Percentiles rank a stretch among this genome's conserved stretches.
These are phyloP conservation scores for Reinhardtius hippoglossoides DNA, from an alignment of 2,113 vertebrate genomes.

Conservation along the genomic window DNA sequence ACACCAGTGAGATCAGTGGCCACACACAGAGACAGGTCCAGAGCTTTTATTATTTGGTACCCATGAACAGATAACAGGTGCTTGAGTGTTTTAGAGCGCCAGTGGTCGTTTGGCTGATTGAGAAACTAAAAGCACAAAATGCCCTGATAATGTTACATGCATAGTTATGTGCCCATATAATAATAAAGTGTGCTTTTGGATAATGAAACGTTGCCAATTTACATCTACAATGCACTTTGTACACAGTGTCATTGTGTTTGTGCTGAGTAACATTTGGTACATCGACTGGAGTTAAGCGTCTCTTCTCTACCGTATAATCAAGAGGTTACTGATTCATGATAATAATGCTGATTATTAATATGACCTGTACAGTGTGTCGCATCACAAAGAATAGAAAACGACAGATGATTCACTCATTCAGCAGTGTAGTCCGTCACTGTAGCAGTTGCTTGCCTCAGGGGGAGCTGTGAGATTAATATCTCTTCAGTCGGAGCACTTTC, in stretches of 20 bases:
- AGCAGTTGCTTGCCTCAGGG: constrained; percentile 57
- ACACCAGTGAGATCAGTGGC: constrained; percentile 10
- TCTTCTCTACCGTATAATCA: constrained; percentile 69
- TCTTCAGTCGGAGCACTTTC: constrained; percentile 32
- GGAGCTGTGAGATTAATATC: constrained; percentile 51
- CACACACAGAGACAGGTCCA: constrained; percentile 61
- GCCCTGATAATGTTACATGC: constrained; percentile 83
- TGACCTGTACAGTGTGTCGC: constrained; percentile 76
- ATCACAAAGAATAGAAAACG: constrained; percentile 59
- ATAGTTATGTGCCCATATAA: constrained; percentile 82
- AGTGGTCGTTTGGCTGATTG: constrained; percentile 74
- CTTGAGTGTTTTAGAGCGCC: constrained; percentile 69
- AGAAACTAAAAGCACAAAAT: constrained; percentile 81
- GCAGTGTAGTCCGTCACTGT: constrained; percentile 28
- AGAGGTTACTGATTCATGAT: constrained; percentile 69
- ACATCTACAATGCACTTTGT: constrained; percentile 68
- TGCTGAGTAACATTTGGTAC: constrained; percentile 75
- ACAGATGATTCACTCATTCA: constrained; percentile 47
- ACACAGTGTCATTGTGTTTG: constrained; percentile 66
- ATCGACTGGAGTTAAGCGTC: constrained; percentile 64
- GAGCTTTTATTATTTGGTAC: constrained; percentile 81
- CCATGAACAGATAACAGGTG: constrained; percentile 76
- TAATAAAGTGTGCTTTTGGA: constrained; percentile 77
- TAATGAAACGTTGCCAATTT: constrained; percentile 63
- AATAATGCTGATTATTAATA: constrained; percentile 55